Percentiles rank a stretch among this genome's conserved stretches.
Evolutionary conservation across 2,113 vertebrate genomes (phyloP).

Genomic region (Prinia subflava): DNA sequence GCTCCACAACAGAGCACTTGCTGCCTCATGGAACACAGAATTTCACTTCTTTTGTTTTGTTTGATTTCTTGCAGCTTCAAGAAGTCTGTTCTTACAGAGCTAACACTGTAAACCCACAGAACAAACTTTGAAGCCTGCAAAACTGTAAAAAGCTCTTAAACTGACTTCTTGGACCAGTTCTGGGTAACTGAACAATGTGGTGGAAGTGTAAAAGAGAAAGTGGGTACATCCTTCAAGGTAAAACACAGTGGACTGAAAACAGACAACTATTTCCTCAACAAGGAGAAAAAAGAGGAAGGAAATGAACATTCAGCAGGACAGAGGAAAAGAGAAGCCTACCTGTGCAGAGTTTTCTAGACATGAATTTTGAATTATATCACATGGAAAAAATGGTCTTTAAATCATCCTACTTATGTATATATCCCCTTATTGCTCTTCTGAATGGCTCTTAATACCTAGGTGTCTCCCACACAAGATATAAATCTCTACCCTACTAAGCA

Average conservation of each 20-base stretch:
- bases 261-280: neutral
- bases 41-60: neutral
- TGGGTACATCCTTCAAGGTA: neutral
- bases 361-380: neutral
- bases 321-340: neutral
- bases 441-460: neutral
- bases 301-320: neutral
- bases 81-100: neutral
- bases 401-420: neutral
- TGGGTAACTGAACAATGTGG: neutral
- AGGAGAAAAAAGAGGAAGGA: neutral
- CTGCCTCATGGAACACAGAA: neutral
- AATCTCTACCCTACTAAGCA: neutral
- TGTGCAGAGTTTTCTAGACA: neutral
- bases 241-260: neutral
- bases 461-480: neutral
- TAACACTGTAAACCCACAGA: neutral
- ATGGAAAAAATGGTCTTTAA: neutral
- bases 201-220: neutral
- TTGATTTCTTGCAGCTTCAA: slow-evolving; percentile 24
- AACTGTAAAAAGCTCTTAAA: neutral
- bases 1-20: neutral
- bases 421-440: neutral
- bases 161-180: neutral
- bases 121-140: neutral